Percentiles rank a stretch among this genome's conserved stretches.
phyloP scores from a whole-genome alignment of 2,113 vertebrate genomes.

The Microcebus tavaratra region DNA sequence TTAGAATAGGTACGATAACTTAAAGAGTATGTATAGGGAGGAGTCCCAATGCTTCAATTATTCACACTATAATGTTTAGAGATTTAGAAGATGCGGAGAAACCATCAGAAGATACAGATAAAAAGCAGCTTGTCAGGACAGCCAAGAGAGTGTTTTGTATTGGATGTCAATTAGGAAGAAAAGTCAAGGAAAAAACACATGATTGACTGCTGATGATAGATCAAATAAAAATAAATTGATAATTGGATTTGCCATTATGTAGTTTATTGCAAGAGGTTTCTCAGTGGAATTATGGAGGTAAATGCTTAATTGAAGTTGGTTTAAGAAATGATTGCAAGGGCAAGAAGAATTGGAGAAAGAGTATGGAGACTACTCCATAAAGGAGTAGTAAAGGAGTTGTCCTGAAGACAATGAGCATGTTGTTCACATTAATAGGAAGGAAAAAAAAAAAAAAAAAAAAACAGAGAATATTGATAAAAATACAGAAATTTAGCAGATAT shows the following conservation, averaged over 20 bases:
- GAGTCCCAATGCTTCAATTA: background rate
- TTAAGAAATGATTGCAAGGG: background rate
- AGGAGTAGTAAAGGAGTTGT: background rate
- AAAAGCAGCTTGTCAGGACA: background rate
- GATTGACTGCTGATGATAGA: background rate
- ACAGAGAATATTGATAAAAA: background rate
- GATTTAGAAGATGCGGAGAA: background rate
- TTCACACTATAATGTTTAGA: background rate
- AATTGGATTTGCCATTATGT: background rate
- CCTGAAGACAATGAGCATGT: background rate
- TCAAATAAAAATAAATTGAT: background rate
- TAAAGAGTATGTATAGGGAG: background rate
- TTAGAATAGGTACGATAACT: background rate
- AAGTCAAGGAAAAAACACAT: background rate
- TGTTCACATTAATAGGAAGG: background rate
- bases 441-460: background rate
- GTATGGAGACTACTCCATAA: background rate
- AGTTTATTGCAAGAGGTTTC: background rate
- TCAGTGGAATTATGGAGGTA: background rate
- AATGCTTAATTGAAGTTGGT: background rate
- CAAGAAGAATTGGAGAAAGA: background rate
- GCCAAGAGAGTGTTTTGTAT: background rate
- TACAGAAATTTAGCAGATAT: background rate
- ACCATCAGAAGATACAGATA: background rate
- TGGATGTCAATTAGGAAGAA: background rate